Evolutionary conservation across 2,113 vertebrate genomes (phyloP), one percentile per base, ranked within the genome.

Genomic region (Crotalus tigris): DNA sequence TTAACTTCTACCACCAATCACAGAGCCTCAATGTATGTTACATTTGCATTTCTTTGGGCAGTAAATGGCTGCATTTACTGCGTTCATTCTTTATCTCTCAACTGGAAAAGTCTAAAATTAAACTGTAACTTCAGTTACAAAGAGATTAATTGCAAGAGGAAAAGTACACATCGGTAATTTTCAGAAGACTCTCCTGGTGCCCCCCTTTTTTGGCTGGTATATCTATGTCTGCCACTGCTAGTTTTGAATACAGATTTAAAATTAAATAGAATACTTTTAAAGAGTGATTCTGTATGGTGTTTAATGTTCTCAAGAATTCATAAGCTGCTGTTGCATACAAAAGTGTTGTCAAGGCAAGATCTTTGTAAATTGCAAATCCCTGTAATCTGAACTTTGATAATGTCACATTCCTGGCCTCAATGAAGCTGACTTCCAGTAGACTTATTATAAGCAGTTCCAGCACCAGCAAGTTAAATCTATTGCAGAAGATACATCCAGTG

Each of bases 401-500:
- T 75, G 44, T 90, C 44, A 90, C 54, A 23, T 61, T 23, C 51
- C 57, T 87, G 57, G 69, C 23, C 24, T 87, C 89, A 64, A 26
- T 53, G 92, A 88, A 57, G 21, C 91, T 10, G 33, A 54, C 93
- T 93, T 94, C 88, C 92, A 93, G 59, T 53, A 86, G 59, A 96
- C 51, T 89, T 86, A 94, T 93, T 86, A 93, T 49, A 93, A 95
- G 93, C 95, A 88, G 93, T 3, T 59, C 91, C 93, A 92, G 96
- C 92, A 94, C 0, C 33, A 91, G 92, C 54, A 94, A 61, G 93
- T 96, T 54, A 93, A 12, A 21, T 92, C 94, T 9, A n/a, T 95
- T 95, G 97, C 96, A 95, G 96, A 96, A 96, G 95, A 44, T 90
- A 88, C 97, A 97, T 97, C 97, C 97, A 96, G 96, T 88, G 93